phyloP scores from a whole-genome alignment of 2,888 invertebrate genomes.

The Chironomus tentans region DNA sequence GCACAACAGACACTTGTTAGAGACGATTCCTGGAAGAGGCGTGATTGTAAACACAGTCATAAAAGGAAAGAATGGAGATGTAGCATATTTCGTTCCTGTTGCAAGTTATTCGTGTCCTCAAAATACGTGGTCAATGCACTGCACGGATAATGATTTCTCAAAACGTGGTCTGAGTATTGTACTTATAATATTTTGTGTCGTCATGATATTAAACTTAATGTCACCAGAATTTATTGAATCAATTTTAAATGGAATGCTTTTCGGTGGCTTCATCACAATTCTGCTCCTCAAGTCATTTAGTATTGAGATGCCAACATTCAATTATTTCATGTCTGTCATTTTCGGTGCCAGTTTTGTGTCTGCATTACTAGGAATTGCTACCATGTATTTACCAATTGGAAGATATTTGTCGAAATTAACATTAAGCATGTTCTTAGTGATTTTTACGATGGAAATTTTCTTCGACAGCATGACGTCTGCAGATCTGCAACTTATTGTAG shows the following conservation, averaged over 20 bases:
- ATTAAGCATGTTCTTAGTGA: not conserved
- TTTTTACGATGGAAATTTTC: not conserved
- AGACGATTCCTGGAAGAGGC: conserved; percentile 2
- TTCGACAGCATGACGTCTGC: not conserved
- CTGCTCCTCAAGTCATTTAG: not conserved
- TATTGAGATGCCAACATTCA: not conserved
- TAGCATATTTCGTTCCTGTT: not conserved
- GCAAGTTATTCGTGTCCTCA: conserved; percentile 4
- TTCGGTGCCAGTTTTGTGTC: not conserved
- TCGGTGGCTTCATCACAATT: not conserved
- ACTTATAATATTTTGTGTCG: not conserved
- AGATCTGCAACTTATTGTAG: not conserved
- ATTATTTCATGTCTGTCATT: not conserved
- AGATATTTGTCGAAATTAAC: not conserved
- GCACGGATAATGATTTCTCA: not conserved
- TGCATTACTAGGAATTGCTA: not conserved
- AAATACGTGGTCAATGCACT: conserved; percentile 1
- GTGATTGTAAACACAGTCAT: not conserved
- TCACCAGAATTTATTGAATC: conserved; percentile 13
- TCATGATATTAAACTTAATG: not conserved
- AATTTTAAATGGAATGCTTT: conserved; percentile 5
- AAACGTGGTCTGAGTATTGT: not conserved
- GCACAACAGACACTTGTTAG: not conserved
- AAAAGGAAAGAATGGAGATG: not conserved
- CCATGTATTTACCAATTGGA: not conserved